phyloP scores from a whole-genome alignment of 2,797 vertebrate genomes.

The Pangasius krempfi region DNA sequence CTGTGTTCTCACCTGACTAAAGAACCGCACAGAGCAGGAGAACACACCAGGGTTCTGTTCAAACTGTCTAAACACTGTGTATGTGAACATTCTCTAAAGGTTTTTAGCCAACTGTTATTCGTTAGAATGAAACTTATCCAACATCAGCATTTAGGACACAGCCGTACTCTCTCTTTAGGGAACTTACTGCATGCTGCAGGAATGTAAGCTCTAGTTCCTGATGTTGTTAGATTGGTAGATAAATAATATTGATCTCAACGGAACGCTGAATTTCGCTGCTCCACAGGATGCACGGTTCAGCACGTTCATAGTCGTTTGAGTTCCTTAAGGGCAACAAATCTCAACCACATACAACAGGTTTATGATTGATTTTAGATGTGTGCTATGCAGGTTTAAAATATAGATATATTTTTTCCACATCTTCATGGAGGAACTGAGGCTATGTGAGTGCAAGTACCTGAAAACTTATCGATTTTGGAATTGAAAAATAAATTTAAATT shows the following conservation, averaged over 20 bases:
- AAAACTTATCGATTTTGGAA: background rate
- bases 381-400: slow-evolving; percentile 7
- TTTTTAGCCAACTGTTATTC: background rate
- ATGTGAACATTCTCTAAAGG: background rate
- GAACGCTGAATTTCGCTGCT: slow-evolving; percentile 30
- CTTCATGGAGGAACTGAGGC: background rate
- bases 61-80: background rate
- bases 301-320: slow-evolving; percentile 29
- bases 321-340: slow-evolving; percentile 42
- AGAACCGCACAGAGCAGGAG: background rate
- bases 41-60: background rate
- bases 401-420: background rate
- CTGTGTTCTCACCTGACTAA: background rate
- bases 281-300: slow-evolving; percentile 39
- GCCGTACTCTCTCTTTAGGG: background rate
- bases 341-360: slow-evolving; percentile 30
- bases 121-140: slow-evolving; percentile 6
- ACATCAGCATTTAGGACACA: slow-evolving; percentile 11
- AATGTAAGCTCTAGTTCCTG: slow-evolving; percentile 10
- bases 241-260: slow-evolving; percentile 48
- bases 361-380: slow-evolving; percentile 40
- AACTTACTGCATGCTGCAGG: slow-evolving; percentile 22
- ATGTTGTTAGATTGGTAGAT: slow-evolving; percentile 25
- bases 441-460: background rate
- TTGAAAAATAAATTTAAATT: background rate